These are phyloP conservation scores for Todiramphus saurophagus DNA, from an alignment of 2,113 vertebrate species.

Conservation along the genomic window DNA sequence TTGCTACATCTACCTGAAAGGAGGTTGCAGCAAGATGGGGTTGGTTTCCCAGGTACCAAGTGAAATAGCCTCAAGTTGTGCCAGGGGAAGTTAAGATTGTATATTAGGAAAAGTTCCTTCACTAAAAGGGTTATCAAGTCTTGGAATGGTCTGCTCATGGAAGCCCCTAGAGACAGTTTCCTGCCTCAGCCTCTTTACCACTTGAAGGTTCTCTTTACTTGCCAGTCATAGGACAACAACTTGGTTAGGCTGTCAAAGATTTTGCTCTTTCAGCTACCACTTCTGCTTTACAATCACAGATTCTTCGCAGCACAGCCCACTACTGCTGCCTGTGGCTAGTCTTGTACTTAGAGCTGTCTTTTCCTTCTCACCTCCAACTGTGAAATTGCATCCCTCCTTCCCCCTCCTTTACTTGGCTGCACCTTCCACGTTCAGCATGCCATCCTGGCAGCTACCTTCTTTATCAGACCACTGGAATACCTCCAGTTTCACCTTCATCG, in stretches of 20 bases:
- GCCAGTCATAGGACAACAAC: neutral
- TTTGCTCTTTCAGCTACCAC: neutral
- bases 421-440: neutral
- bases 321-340: rapidly evolving
- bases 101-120: no score
- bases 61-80: no score
- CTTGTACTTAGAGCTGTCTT: neutral
- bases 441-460: neutral
- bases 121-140: no score
- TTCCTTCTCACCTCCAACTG: neutral
- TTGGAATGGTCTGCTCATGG: no score
- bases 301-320: neutral
- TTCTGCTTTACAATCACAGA: neutral
- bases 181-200: neutral
- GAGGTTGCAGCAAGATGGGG: no score
- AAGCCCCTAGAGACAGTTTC: neutral
- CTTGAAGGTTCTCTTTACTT: neutral
- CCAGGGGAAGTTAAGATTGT: no score
- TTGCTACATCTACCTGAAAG: no score
- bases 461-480: neutral
- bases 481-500: neutral
- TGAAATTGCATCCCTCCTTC: neutral
- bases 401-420: neutral
- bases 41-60: no score
- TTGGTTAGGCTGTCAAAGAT: neutral